These are phyloP conservation scores for Pyrrhura leucotis DNA, from an alignment of 2,797 vertebrate genomes.

Conservation along the genomic window DNA sequence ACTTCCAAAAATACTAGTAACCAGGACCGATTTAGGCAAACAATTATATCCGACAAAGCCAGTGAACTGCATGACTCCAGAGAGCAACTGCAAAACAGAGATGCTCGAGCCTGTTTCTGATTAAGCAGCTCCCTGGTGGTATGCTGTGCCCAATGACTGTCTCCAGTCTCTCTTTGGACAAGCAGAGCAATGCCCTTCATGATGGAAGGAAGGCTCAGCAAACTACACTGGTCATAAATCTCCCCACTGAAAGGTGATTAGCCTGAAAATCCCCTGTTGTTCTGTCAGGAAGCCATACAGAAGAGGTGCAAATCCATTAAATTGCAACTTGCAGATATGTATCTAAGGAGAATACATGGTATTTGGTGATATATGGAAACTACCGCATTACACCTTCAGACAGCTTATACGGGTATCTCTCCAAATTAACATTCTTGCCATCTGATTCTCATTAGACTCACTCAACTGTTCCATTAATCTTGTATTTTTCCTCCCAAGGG, in stretches of 20 bases:
- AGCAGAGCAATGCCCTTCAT: background rate
- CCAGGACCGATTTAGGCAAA: background rate
- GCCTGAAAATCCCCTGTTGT: conserved; percentile 14
- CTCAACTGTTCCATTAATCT: conserved; percentile 32
- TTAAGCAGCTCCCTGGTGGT: background rate
- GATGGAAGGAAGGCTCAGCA: background rate
- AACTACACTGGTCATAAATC: background rate
- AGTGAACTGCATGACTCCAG: background rate
- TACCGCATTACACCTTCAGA: background rate
- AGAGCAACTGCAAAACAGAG: background rate
- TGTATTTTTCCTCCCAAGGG: conserved; percentile 15
- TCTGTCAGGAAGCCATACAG: conserved; percentile 6
- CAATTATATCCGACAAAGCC: background rate
- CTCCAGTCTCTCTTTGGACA: background rate
- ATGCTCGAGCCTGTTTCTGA: background rate
- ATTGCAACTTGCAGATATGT: background rate
- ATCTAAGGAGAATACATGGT: background rate
- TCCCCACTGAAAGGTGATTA: conserved; percentile 28
- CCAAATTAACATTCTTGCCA: conserved; percentile 51
- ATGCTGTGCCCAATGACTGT: background rate
- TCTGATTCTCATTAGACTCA: conserved; percentile 53
- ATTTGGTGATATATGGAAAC: background rate
- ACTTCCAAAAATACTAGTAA: background rate
- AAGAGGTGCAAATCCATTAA: conserved; percentile 12
- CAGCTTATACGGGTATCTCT: background rate